Conservation (phyloP, 2,113 vertebrate species). For the Trematomus loennbergii region DNA sequence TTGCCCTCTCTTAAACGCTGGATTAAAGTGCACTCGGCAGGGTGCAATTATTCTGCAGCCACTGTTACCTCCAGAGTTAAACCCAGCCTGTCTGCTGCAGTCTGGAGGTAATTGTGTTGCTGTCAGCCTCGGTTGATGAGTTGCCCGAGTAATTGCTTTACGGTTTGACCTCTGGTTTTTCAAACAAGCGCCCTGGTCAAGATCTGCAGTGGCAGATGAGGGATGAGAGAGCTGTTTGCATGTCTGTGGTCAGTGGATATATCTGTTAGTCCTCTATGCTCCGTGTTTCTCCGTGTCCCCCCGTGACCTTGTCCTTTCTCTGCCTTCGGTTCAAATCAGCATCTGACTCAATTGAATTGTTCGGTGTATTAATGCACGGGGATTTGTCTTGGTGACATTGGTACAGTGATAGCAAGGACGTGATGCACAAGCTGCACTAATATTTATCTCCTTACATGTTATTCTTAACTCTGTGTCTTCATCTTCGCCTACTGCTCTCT, state of each 20-base stretch:
- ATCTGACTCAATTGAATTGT: conserved; percentile 24
- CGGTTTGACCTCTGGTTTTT: conserved; percentile 78
- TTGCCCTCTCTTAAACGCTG: conserved; percentile 68
- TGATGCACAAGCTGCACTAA: conserved; percentile 8
- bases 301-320: neutral
- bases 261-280: conserved; percentile 47
- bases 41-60: conserved; percentile 67
- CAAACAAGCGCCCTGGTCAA: conserved; percentile 76
- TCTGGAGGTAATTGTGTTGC: conserved; percentile 78
- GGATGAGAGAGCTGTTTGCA: conserved; percentile 45
- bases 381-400: conserved; percentile 35
- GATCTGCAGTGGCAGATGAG: conserved; percentile 66
- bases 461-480: neutral
- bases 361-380: neutral
- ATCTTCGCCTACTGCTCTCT: neutral
- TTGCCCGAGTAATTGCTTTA: conserved; percentile 79
- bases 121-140: conserved; percentile 79
- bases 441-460: neutral
- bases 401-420: conserved; percentile 26
- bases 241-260: conserved; percentile 39
- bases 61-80: conserved; percentile 65
- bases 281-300: conserved; percentile 5
- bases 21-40: conserved; percentile 74
- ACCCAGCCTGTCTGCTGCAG: conserved; percentile 56
- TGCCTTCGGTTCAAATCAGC: conserved; percentile 34